Evolutionary conservation across 2,113 vertebrate genomes (phyloP).

Genomic region (Microtus richardsoni): DNA sequence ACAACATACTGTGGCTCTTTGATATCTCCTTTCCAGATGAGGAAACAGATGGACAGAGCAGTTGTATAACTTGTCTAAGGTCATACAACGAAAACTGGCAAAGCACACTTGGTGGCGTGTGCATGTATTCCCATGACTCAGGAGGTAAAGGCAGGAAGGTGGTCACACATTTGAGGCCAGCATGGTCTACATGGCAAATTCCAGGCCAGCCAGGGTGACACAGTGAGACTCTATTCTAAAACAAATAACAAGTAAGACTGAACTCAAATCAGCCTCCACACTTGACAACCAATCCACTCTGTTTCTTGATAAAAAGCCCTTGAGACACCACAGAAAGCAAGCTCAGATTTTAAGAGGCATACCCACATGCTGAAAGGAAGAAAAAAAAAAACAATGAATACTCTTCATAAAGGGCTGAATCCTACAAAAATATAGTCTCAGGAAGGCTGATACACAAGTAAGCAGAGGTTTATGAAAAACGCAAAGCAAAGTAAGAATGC

Average conservation of each 20-base stretch:
- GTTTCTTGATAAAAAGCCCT: constrained; percentile 12
- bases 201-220: neutral
- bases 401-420: neutral
- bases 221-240: neutral
- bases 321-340: neutral
- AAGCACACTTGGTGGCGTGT: neutral
- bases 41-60: neutral
- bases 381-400: constrained; percentile 23
- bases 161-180: too few species aligned
- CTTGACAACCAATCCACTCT: neutral
- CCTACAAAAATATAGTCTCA: constrained; percentile 22
- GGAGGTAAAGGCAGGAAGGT: neutral
- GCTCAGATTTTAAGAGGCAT: constrained; percentile 46
- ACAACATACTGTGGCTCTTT: neutral
- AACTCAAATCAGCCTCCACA: constrained; percentile 30
- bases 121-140: neutral
- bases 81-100: neutral
- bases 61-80: neutral
- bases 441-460: constrained; percentile 29
- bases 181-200: neutral
- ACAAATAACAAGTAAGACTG: neutral
- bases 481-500: neutral
- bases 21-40: constrained; percentile 42
- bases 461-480: constrained; percentile 40
- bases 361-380: constrained; percentile 22